phyloP scores from a whole-genome alignment of 53 echinoderm and acorn worm genomes.

The Arbacia lixula region DNA sequence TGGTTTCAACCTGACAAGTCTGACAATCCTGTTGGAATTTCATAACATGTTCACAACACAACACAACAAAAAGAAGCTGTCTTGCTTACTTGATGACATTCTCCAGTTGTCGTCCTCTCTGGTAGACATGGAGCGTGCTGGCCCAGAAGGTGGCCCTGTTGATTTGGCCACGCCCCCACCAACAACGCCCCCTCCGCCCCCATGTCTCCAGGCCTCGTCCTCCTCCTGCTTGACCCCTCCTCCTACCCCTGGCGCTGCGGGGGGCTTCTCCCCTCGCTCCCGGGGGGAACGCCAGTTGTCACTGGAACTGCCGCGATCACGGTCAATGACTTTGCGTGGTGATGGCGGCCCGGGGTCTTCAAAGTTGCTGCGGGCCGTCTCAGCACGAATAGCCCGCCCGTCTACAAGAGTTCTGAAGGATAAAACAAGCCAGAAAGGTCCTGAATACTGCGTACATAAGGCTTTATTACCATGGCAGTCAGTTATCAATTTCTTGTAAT shows the following conservation, averaged over 20 bases:
- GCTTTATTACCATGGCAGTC: no score
- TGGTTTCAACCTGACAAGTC: no score
- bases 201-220: constrained; percentile 60
- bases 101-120: constrained; percentile 77
- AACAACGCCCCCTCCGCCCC: not conserved
- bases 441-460: no score
- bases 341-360: constrained; percentile 90
- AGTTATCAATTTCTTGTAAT: no score
- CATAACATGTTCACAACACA: no score
- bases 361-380: constrained; percentile 70
- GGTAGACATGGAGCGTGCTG: not conserved
- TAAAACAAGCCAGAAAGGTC: no score
- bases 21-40: no score
- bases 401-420: constrained; percentile 35
- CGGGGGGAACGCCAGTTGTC: constrained; percentile 94
- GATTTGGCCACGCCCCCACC: not conserved
- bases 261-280: constrained; percentile 37
- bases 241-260: not conserved
- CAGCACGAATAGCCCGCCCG: constrained; percentile 63
- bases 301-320: constrained; percentile 83
- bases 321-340: constrained; percentile 85
- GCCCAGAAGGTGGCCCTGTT: not conserved
- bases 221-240: constrained; percentile 36
- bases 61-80: no score
- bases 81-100: not conserved